These are phyloP conservation scores for Pipistrellus nathusii DNA, from an alignment of 2,797 vertebrate genomes.

Conservation along the genomic window DNA sequence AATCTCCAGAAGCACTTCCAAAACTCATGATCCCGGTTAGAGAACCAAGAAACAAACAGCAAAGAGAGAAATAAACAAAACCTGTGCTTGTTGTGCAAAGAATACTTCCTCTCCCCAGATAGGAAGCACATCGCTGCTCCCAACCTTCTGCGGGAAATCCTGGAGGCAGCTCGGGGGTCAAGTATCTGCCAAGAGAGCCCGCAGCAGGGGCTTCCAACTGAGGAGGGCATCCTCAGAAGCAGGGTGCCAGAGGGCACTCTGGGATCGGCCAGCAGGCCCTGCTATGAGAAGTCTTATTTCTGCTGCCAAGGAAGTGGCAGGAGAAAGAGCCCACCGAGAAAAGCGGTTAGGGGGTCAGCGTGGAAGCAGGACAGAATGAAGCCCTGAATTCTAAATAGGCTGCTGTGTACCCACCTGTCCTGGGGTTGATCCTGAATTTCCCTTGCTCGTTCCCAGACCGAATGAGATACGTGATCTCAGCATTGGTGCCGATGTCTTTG, in stretches of 20 bases:
- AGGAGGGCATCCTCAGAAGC: not conserved
- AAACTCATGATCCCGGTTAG: not conserved
- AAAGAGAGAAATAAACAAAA: not conserved
- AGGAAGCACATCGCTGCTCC: not conserved
- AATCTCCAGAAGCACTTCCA: not conserved
- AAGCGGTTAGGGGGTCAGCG: not conserved
- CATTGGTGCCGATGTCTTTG: slow-evolving; percentile 98
- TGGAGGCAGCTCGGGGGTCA: not conserved
- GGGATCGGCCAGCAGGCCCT: not conserved
- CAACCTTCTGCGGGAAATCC: not conserved
- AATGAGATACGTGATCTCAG: slow-evolving; percentile 96
- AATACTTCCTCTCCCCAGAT: not conserved
- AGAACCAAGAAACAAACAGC: not conserved
- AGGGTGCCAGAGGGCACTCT: not conserved
- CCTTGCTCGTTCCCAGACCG: slow-evolving; percentile 96
- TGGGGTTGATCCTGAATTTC: slow-evolving; percentile 94
- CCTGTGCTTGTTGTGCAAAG: not conserved
- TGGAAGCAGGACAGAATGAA: not conserved
- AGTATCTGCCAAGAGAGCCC: not conserved
- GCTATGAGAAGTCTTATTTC: not conserved
- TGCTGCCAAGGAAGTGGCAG: not conserved
- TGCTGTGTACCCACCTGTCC: slow-evolving; percentile 91
- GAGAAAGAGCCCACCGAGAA: not conserved
- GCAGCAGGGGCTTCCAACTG: not conserved
- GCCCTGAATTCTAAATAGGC: not conserved